Evolutionary conservation across 2,888 invertebrate genomes (phyloP).

Genomic region (Clitarchus hookeri): DNA sequence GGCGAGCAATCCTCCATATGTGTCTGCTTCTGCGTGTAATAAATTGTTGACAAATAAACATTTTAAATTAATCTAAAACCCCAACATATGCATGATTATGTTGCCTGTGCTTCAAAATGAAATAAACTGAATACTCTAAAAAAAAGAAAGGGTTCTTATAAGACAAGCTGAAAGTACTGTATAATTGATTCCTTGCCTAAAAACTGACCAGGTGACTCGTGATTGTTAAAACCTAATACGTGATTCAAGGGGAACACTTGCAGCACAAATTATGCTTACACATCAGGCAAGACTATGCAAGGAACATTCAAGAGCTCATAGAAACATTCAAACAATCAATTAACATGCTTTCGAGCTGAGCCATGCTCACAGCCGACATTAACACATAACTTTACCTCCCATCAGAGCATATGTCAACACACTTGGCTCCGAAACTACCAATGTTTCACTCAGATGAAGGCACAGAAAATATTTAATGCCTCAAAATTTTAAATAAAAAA

Average conservation of each 20-base stretch:
- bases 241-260: not conserved
- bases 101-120: too few species aligned
- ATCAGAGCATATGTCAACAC: not conserved
- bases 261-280: not conserved
- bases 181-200: too few species aligned
- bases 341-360: not conserved
- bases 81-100: too few species aligned
- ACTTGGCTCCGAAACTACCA: not conserved
- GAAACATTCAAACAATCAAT: not conserved
- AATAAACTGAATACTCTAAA: too few species aligned
- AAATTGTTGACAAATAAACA: too few species aligned
- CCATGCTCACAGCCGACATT: conserved; percentile 14
- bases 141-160: too few species aligned
- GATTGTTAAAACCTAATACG: not conserved
- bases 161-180: too few species aligned
- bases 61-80: too few species aligned
- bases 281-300: not conserved
- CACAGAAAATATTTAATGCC: not conserved
- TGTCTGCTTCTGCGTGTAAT: too few species aligned
- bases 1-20: too few species aligned
- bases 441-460: not conserved
- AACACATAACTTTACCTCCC: not conserved
- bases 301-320: not conserved
- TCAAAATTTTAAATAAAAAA: not conserved
- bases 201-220: not conserved